Base-by-base conservation (phyloP, 2,888 invertebrate species). In the Phyto melanocephala region DNA sequence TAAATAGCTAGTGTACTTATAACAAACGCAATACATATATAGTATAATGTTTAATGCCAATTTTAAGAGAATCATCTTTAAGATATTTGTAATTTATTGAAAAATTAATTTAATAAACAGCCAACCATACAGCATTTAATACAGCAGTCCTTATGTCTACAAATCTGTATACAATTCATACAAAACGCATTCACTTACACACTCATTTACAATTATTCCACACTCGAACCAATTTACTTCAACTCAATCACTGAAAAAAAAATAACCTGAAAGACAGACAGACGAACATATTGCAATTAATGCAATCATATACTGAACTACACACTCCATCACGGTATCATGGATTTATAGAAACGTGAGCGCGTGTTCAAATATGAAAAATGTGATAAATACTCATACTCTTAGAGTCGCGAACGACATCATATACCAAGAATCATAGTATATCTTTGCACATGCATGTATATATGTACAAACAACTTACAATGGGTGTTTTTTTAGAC, bases 311-410 rank as follows among this genome's bases (percentile, higher is more conserved):
- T 35, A 67, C 52, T 74, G 72, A 79, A 58, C 42, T 72, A 42
- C 62, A 28, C 62, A 76, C 70, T 82, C 82, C 79, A 82, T 82
- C 82, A 82, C 79, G 75, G 79, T 79, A 65, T 56, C 67, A 82
- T 79, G 82, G 82, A 82, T 76, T 82, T 79, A 79, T 79, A 67
- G 75, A 82, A 82, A 82, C 82, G 82, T 79, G 82, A 79, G 71
- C 68, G 75, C 75, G 79, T 79, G 82, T 79, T 79, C 79, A 79
- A 71, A 79, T 70, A 75, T 58, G 65, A 82, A 78, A 82, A 80
- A 75, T 71, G 58, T 78, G 79, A 82, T 79, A 70, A 82, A 82
- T 76, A 79, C 74, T 60, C 72, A 79, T 60, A 67, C 79, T 63
- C 17, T 17, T 6, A 15, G 8, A 17, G 33, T 4, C 7, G n/a